Evolutionary conservation across 2,113 vertebrate species (phyloP), one percentile per base, ranked within the genome.

Genomic region (Calcarius ornatus): DNA sequence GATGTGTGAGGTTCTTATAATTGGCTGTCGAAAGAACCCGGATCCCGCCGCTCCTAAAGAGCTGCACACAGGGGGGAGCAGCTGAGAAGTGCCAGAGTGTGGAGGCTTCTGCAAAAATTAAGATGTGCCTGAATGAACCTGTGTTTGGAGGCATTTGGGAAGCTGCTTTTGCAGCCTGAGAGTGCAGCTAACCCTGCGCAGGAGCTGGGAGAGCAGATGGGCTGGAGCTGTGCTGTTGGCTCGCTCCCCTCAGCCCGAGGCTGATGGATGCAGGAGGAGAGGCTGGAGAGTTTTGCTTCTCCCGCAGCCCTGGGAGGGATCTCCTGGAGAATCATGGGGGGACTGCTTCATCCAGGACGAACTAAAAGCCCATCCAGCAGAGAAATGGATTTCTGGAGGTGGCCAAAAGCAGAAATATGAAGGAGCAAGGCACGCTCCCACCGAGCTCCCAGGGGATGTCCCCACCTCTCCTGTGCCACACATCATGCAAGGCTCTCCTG

Each of bases 231-330:
- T 5, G 84, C 5, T 38, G 27, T 14, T 76, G 86, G 56, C 77
- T 78, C 0, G 0, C 2, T 60, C 21, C 79, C 0, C 0, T 12
- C 22, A 16, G 66, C 88, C 54, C 0, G 0, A 25, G 45, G 61
- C 66, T 80, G 94, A 38, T 1, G 72, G 72, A 30, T 10, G 69
- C 28, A 88, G 15, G 15, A 9, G 75, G 24, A 64, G 61, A 95
- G 21, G 63, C 31, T 83, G 72, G 30, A 53, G 59, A 42, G 7
- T 2, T 33, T 10, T 10, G 1, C 38, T 70, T 28, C 53, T 79
- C 37, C 60, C 85, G 60, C 8, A 6, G n/a, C n/a, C 19, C 42
- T 45, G 25, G 56, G 28, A 84, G 48, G 30, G 48, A 12, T 63
- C 25, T 88, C 40, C 35, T 66, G 40, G 8, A 56, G 19, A 47